phyloP scores from a whole-genome alignment of 1,140 invertebrate genomes.

The Aethina tumida region DNA sequence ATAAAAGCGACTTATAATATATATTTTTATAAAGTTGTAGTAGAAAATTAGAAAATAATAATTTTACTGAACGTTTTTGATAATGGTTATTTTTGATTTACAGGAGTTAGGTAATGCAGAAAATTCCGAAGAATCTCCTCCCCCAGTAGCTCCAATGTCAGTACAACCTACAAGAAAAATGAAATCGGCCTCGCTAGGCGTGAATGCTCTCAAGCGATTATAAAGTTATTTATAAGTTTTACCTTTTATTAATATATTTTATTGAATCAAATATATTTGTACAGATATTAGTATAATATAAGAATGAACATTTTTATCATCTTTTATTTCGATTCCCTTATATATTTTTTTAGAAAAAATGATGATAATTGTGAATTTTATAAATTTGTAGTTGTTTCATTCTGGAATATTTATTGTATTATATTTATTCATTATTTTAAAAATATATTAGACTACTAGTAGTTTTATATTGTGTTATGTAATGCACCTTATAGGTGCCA shows the following conservation, averaged over 20 bases:
- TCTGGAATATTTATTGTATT: slow-evolving; percentile 17
- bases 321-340: slow-evolving; percentile 9
- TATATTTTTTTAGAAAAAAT: background rate
- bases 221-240: slow-evolving; percentile 33
- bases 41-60: too few species aligned
- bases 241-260: slow-evolving; percentile 29
- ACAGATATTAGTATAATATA: slow-evolving; percentile 28
- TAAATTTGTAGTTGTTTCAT: slow-evolving; percentile 13
- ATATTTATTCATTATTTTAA: slow-evolving; percentile 23
- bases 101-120: slow-evolving; percentile 51
- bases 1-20: too few species aligned
- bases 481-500: slow-evolving; percentile 27
- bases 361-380: slow-evolving; percentile 18
- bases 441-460: slow-evolving; percentile 20
- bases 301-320: slow-evolving; percentile 19
- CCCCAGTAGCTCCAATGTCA: slow-evolving; percentile 65
- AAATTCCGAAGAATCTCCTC: slow-evolving; percentile 45
- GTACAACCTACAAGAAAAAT: slow-evolving; percentile 70
- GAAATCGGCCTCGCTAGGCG: slow-evolving; percentile 48
- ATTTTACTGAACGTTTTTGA: too few species aligned
- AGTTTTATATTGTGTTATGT: slow-evolving; percentile 24
- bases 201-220: slow-evolving; percentile 48
- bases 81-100: slow-evolving; percentile 32
- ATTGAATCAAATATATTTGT: slow-evolving; percentile 29
- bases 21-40: too few species aligned